A percentile compares a stretch with the other conserved stretches of the same genome.
Conservation (phyloP, 2,113 vertebrate species). For the Plecturocebus donacophilus region DNA sequence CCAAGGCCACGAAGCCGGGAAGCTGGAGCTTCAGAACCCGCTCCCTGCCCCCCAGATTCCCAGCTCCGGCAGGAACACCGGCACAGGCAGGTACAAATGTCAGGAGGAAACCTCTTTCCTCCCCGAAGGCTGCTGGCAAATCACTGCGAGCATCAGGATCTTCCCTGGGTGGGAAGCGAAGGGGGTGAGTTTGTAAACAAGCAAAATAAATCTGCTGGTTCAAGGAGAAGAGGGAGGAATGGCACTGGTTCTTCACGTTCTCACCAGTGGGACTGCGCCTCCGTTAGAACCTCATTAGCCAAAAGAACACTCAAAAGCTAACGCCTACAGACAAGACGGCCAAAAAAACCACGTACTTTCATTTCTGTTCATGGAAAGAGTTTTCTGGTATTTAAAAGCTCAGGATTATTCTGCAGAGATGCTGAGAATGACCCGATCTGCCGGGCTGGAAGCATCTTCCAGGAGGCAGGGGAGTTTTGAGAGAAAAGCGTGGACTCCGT, state of each 20-base stretch:
- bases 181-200: slow-evolving; percentile 71
- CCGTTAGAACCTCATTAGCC: slow-evolving; percentile 74
- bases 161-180: slow-evolving; percentile 49
- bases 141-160: neutral
- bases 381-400: slow-evolving; percentile 56
- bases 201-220: slow-evolving; percentile 68
- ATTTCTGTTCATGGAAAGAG: slow-evolving; percentile 65
- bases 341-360: slow-evolving; percentile 59
- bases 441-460: neutral
- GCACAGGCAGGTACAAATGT: neutral
- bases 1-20: neutral
- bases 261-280: slow-evolving; percentile 77
- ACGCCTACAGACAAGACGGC: slow-evolving; percentile 73
- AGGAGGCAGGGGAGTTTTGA: neutral
- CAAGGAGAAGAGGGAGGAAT: slow-evolving; percentile 75
- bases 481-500: neutral
- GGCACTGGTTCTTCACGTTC: slow-evolving; percentile 79
- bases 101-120: neutral
- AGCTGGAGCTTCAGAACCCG: neutral
- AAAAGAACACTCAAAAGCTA: slow-evolving; percentile 80
- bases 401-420: neutral
- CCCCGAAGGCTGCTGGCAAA: slow-evolving; percentile 17
- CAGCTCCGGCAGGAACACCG: neutral
- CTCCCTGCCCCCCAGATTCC: neutral
- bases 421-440: neutral